These are phyloP conservation scores for Peucedramus taeniatus DNA, from an alignment of 2,113 vertebrate genomes.

Conservation along the genomic window DNA sequence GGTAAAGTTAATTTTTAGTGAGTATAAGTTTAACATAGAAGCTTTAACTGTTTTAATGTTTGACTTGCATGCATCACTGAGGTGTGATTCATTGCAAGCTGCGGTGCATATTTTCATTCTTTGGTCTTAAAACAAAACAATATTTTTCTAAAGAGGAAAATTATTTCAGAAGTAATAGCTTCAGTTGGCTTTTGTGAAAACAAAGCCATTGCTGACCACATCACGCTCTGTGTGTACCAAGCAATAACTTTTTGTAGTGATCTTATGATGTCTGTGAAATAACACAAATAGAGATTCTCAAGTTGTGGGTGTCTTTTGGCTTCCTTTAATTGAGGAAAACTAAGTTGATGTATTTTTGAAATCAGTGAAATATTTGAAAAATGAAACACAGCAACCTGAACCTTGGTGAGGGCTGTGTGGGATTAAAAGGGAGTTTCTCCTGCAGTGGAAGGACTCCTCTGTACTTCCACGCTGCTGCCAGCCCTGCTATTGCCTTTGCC, in stretches of 20 bases:
- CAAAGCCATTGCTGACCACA: background rate
- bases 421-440: background rate
- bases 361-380: background rate
- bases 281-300: background rate
- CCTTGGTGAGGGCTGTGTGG: background rate
- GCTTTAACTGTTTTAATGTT: background rate
- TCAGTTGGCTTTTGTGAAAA: background rate
- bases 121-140: background rate
- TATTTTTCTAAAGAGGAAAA: slow-evolving; percentile 16
- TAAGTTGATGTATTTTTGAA: background rate
- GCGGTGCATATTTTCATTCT: background rate
- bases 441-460: background rate
- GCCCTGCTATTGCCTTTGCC: background rate
- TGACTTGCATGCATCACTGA: background rate
- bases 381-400: background rate
- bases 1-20: background rate
- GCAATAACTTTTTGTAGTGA: background rate
- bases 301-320: background rate
- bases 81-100: background rate
- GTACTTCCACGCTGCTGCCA: background rate
- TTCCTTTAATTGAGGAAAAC: background rate
- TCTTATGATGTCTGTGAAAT: background rate
- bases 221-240: background rate
- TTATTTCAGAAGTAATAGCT: slow-evolving; percentile 6
- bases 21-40: background rate